Evolutionary conservation across 2,888 invertebrate genomes (phyloP).

Genomic region (Melieria omissa): DNA sequence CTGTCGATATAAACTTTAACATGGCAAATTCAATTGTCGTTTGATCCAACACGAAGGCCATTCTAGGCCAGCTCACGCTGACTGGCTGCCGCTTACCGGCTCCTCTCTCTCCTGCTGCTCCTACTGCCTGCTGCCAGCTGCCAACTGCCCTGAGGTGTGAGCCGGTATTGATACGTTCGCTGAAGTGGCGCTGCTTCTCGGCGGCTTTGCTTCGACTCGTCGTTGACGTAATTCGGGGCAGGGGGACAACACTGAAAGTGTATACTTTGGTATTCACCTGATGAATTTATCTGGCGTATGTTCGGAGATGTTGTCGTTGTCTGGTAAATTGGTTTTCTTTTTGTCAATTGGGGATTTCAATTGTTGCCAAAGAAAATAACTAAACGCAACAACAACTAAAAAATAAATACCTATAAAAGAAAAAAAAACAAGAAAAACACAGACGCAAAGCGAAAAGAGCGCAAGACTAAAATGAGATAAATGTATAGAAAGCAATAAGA

Average conservation of each 20-base stretch:
- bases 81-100: constrained; percentile 12
- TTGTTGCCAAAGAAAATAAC: constrained; percentile 56
- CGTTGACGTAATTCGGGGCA: constrained; percentile 44
- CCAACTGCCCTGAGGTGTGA: constrained; percentile 9
- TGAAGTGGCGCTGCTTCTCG: background rate
- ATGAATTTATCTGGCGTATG: constrained; percentile 61
- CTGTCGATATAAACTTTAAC: constrained; percentile 53
- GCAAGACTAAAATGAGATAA: background rate
- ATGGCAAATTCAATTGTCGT: constrained; percentile 63
- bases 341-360: constrained; percentile 65
- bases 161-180: constrained; percentile 20
- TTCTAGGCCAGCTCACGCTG: constrained; percentile 23
- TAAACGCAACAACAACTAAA: constrained; percentile 30
- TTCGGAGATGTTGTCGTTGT: constrained; percentile 56
- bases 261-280: constrained; percentile 58
- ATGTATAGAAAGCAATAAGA: background rate
- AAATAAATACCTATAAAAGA: constrained; percentile 50
- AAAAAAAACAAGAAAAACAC: constrained; percentile 46
- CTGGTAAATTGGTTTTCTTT: constrained; percentile 65
- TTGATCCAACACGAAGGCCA: constrained; percentile 42
- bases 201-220: no score
- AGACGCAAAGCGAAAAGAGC: constrained; percentile 25
- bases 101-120: constrained; percentile 8
- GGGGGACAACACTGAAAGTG: constrained; percentile 40
- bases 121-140: constrained; percentile 4